Conservation (phyloP, 2,888 invertebrate species). For the Cenopis cana region DNA sequence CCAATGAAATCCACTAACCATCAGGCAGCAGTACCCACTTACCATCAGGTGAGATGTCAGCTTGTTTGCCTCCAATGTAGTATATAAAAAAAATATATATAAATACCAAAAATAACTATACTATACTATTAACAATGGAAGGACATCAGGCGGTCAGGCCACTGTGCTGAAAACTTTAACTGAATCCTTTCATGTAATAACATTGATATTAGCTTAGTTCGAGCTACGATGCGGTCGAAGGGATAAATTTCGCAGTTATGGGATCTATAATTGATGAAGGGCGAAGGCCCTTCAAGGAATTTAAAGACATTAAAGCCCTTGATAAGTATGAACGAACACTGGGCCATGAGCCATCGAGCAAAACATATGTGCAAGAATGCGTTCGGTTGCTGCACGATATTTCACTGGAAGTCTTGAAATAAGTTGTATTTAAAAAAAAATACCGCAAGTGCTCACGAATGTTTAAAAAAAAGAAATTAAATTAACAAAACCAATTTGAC, state of each 20-base stretch:
- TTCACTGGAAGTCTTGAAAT: too few species aligned
- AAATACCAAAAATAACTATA: background rate
- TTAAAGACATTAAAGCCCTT: background rate
- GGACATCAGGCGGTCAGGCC: background rate
- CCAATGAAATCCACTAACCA: too few species aligned
- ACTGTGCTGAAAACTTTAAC: background rate
- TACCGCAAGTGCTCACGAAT: too few species aligned
- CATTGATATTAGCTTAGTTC: constrained; percentile 20
- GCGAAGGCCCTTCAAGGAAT: background rate
- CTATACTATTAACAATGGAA: background rate
- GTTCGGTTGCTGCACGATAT: background rate
- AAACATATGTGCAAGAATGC: constrained; percentile 1
- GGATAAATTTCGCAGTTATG: constrained; percentile 20
- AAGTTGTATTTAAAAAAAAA: too few species aligned
- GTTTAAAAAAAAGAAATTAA: too few species aligned
- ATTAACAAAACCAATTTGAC: too few species aligned
- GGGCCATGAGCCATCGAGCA: background rate
- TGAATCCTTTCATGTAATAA: constrained; percentile 5
- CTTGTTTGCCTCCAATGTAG: too few species aligned
- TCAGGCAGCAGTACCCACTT: too few species aligned
- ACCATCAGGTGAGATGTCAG: too few species aligned
- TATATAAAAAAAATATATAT: too few species aligned
- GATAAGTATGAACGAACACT: background rate
- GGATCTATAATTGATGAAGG: constrained; percentile 30
- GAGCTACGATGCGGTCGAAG: constrained; percentile 7